A percentile compares a stretch with the other conserved stretches of the same genome.
These are phyloP conservation scores for Naso thynnoides DNA, from an alignment of 2,797 vertebrate genomes.

Conservation along the genomic window DNA sequence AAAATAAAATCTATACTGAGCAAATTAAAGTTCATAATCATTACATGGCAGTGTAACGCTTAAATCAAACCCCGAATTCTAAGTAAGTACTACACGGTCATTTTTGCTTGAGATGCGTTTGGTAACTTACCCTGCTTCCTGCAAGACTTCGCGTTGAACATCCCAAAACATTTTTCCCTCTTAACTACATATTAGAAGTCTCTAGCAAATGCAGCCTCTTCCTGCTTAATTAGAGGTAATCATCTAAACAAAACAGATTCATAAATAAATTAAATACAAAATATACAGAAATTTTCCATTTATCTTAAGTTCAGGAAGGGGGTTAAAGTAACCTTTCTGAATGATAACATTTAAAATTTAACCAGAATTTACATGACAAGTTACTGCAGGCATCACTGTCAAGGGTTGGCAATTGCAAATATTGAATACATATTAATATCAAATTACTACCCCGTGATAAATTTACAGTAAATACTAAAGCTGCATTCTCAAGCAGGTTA, in stretches of 20 bases:
- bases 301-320: neutral
- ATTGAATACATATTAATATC: conserved; percentile 50
- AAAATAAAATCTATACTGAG: conserved; percentile 57
- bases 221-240: conserved; percentile 24
- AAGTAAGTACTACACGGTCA: conserved; percentile 35
- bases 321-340: conserved; percentile 1
- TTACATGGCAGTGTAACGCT: conserved; percentile 79
- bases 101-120: conserved; percentile 27
- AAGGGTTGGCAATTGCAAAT: conserved; percentile 44
- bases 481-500: conserved; percentile 52
- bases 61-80: conserved; percentile 44
- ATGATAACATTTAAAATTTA: conserved; percentile 37
- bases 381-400: conserved; percentile 40
- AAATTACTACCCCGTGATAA: conserved; percentile 26
- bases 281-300: conserved; percentile 40
- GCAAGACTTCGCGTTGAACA: neutral
- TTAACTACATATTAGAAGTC: conserved; percentile 13
- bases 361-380: conserved; percentile 11
- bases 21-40: conserved; percentile 47
- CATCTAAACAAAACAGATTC: conserved; percentile 43
- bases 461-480: conserved; percentile 53
- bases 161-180: neutral
- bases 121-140: conserved; percentile 5
- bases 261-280: conserved; percentile 79
- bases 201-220: conserved; percentile 45